Conservation (phyloP, 2,797 vertebrate genomes). For the Etheostoma nigrum region DNA sequence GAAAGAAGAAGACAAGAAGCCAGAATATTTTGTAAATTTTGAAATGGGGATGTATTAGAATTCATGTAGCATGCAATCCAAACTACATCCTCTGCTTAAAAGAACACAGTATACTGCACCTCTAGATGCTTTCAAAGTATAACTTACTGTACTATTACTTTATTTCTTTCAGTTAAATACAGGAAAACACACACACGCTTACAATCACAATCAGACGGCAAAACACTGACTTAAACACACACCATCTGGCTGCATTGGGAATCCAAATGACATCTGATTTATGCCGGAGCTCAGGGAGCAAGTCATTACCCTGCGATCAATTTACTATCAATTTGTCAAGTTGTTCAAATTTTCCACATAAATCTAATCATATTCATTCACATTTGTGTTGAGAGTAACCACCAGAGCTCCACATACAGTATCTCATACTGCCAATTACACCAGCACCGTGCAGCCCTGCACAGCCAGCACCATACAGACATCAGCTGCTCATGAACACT, state of each 20-base stretch:
- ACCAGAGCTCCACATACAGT: slow-evolving; percentile 31
- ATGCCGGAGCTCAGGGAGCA: slow-evolving; percentile 53
- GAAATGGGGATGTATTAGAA: slow-evolving; percentile 35
- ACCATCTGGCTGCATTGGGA: slow-evolving; percentile 75
- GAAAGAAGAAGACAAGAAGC: slow-evolving; percentile 22
- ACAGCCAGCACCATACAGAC: slow-evolving; percentile 60
- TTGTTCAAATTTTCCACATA: slow-evolving; percentile 65
- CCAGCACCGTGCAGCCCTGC: slow-evolving; percentile 38
- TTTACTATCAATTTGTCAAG: slow-evolving; percentile 70
- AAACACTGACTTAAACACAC: slow-evolving; percentile 66
- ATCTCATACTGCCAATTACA: slow-evolving; percentile 51
- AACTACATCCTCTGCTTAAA: slow-evolving; percentile 37
- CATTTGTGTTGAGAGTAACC: slow-evolving; percentile 49
- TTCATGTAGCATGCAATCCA: slow-evolving; percentile 31
- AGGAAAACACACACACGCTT: slow-evolving; percentile 18
- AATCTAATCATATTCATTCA: slow-evolving; percentile 65
- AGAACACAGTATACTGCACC: slow-evolving; percentile 5
- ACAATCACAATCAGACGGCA: slow-evolving; percentile 65
- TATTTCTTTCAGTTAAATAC: slow-evolving; percentile 19
- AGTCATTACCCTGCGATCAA: slow-evolving; percentile 67
- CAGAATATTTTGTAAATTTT: slow-evolving; percentile 46
- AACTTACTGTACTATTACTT: slow-evolving; percentile 39
- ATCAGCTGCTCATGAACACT: slow-evolving; percentile 64
- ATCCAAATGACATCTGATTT: slow-evolving; percentile 73
- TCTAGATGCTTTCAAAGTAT: slow-evolving; percentile 38